Evolutionary conservation across 2,113 vertebrate species (phyloP), one percentile per base, ranked within the genome.

Genomic region (Ancistrus triradiatus): DNA sequence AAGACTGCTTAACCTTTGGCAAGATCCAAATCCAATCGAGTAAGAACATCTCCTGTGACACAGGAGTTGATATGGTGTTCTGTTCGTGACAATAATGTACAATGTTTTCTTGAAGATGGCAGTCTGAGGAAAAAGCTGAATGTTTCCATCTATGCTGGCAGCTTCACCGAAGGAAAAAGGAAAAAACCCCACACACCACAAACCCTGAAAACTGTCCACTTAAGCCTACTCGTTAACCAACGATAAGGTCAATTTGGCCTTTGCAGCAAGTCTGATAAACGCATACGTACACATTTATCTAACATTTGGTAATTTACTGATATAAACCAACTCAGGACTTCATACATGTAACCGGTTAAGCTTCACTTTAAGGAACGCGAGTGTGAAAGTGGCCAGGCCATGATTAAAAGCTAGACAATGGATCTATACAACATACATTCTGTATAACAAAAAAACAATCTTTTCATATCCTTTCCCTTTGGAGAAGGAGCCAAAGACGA

Each of bases 381-480:
- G 50, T 40, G 28, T 37, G 40, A 47, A n/a, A 56, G 22, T 35
- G 15, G 7, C 14, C 61, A 52, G 7, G 21, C 51, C 14, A 21
- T 8, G 19, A 37, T 24, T n/a, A 33, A 65, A 56, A 18, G 3
- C 18, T 18, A 56, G 31, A 65, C 28, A 49, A 49, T 28, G 63
- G 44, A 48, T 11, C 44, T 66, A 56, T 66, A 66, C 63, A 66
- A 59, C 21, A 59, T 31, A n/a, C 56, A 28, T 28, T 67, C 52
- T 59, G 59, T 47, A 53, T 57, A 63, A 57, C 35, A 18, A 52
- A 40, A 3, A 27, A 28, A 31, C n/a, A n/a, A n/a, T n/a, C n/a
- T n/a, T n/a, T 48, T 31, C 7, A 59, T 60, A 37, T 43, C 35
- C 43, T 68, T n/a, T 64, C 25, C 55, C 42, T 73, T 73, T 52